Percentiles rank a stretch among this genome's conserved stretches.
Conservation (phyloP, 2,888 invertebrate genomes). For the Mimumesa dahlbomi region DNA sequence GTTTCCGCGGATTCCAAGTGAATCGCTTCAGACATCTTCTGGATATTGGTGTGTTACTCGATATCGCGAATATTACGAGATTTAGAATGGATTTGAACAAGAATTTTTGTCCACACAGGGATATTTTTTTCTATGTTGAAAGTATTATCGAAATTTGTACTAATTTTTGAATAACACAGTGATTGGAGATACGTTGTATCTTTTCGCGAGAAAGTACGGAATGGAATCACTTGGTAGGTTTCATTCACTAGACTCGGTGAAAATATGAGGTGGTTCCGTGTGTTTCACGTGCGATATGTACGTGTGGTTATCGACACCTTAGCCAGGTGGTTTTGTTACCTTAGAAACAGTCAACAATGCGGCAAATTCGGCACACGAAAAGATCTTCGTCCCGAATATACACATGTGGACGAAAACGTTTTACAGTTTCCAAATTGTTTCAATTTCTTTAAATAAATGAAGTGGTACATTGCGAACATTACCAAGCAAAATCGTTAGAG, state of each 20-base stretch:
- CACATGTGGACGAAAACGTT: not conserved
- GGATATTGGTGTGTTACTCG: not conserved
- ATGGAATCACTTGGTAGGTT: conserved; percentile 4
- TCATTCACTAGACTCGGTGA: conserved; percentile 12
- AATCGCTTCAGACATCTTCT: no score
- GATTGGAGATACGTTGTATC: no score
- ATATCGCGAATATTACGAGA: no score
- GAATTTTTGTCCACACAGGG: no score
- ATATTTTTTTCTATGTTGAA: no score
- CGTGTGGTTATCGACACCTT: conserved; percentile 77
- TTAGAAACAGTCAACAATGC: conserved; percentile 78
- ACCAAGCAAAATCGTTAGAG: no score
- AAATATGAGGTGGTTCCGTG: conserved; percentile 73
- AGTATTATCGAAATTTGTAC: no score
- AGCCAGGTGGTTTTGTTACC: conserved; percentile 70
- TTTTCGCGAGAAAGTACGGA: not conserved
- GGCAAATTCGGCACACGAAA: conserved; percentile 48
- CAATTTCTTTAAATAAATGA: no score
- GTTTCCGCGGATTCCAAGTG: conserved; percentile 45
- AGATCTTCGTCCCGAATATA: conserved; percentile 1
- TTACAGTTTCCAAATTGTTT: no score
- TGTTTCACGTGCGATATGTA: conserved; percentile 80
- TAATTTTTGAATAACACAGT: no score
- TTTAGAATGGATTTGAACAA: no score
- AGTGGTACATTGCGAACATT: no score